Evolutionary conservation across 2,113 vertebrate species (phyloP).

Genomic region (Zapornia atra): DNA sequence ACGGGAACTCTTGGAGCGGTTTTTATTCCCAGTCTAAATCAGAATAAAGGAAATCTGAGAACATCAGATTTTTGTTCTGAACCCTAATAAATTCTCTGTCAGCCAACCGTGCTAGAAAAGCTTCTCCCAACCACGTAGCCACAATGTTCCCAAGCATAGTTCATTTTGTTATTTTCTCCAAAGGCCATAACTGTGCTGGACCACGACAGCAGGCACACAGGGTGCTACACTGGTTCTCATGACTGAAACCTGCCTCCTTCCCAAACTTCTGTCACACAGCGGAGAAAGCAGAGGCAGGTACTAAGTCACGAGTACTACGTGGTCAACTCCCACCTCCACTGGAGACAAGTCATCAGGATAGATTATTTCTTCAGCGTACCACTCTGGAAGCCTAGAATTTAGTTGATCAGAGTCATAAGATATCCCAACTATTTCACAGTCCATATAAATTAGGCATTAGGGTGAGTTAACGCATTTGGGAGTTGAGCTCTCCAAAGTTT

Average conservation of each 20-base stretch:
- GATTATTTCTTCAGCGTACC: background rate
- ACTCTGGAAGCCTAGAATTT: background rate
- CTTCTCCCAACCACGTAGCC: background rate
- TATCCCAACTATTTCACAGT: background rate
- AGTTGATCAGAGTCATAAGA: background rate
- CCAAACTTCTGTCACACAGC: background rate
- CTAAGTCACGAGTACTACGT: background rate
- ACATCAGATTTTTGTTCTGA: background rate
- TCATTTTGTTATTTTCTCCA: background rate
- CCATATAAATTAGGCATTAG: background rate
- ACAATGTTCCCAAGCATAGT: background rate
- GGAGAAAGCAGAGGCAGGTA: background rate
- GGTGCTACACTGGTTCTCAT: background rate
- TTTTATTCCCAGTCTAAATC: background rate
- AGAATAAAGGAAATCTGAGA: background rate
- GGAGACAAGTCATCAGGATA: background rate
- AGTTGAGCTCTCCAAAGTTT: background rate
- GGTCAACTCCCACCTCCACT: fast-evolving
- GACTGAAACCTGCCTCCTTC: background rate
- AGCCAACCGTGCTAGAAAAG: background rate
- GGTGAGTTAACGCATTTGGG: background rate
- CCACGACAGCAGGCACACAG: background rate
- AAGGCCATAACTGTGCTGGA: background rate
- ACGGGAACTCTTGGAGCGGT: background rate
- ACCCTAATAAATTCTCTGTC: background rate